Base-by-base conservation (phyloP, 2,113 vertebrate genomes). In the Oryzias woworae region DNA sequence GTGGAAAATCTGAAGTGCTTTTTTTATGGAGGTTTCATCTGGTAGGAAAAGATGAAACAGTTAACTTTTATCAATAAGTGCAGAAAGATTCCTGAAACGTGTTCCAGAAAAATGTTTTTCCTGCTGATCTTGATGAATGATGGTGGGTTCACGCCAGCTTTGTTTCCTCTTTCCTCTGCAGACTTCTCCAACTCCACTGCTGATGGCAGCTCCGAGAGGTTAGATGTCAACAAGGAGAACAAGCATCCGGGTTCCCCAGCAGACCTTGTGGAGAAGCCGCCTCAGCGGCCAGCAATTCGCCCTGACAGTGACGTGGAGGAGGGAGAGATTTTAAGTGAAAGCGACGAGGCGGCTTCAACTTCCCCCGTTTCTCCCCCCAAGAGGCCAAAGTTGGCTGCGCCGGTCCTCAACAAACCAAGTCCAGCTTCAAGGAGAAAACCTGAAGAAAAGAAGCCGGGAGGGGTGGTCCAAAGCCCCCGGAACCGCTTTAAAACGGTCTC, bases 211-310 rank as follows among this genome's bases (percentile, higher is more conserved):
- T 58, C 62, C 15, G 84, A 75, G 55, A 87, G 77, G 53, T 51
- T 90, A 82, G 94, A 96, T 47, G 92, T 96, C 57, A 98, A 97
- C 85, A 98, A 98, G 77, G 96, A 98, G 89, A 98, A 98, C 82
- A 92, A 95, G 74, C 91, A 94, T 69, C 96, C 95, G 4, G 61
- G 86, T 71, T 84, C 63, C 28, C 91, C 92, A 47, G 69, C 86
- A 66, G 85, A 54, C 7, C 26, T 23, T 4, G 62, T 53, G 22
- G 82, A 83, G 5, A 79, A 71, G 26, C 53, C 26, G 5, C 71
- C 72, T 0, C 67, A 74, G 2, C 16, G 54, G 18, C 56, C 51
- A 53, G 60, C 77, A 41, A 45, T 23, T 53, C 62, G 31, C 13
- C 72, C 77, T 14, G 85, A 90, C 31, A 74, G 82, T 1, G 96